Evolutionary conservation across 1,140 invertebrate genomes (phyloP).

Genomic region (Ruditapes philippinarum): DNA sequence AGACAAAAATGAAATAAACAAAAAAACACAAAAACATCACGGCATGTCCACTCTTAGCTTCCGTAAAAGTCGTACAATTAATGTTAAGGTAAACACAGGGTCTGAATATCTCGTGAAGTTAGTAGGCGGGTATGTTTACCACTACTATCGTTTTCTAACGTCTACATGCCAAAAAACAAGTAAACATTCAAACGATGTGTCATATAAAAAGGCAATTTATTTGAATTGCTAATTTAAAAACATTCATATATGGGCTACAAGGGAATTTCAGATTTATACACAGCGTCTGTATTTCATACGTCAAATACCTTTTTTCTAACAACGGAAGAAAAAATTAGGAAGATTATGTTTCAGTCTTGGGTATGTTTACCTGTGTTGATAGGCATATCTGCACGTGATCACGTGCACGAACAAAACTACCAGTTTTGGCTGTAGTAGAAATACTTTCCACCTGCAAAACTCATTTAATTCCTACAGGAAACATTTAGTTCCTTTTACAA

Average conservation of each 20-base stretch:
- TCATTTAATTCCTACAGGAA: too few relatives aligned
- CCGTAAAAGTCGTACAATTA: too few relatives aligned
- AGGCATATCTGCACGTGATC: not conserved
- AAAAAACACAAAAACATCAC: too few relatives aligned
- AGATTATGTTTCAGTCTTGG: not conserved
- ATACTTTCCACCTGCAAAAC: not conserved
- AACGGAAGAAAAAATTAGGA: not conserved
- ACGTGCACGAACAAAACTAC: not conserved
- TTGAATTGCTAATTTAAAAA: constrained; percentile 29
- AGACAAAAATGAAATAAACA: too few relatives aligned
- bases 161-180: constrained; percentile 34
- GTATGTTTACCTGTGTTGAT: too few relatives aligned
- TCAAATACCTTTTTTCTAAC: not conserved
- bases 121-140: constrained; percentile 29
- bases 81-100: not conserved
- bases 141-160: constrained; percentile 23
- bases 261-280: not conserved
- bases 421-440: not conserved
- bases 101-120: not conserved
- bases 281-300: not conserved
- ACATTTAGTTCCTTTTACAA: too few relatives aligned
- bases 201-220: constrained; percentile 36
- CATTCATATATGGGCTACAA: not conserved
- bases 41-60: too few relatives aligned
- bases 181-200: constrained; percentile 18